Evolutionary conservation across 2,888 invertebrate genomes (phyloP).

Genomic region (Sphecodes monilicornis): DNA sequence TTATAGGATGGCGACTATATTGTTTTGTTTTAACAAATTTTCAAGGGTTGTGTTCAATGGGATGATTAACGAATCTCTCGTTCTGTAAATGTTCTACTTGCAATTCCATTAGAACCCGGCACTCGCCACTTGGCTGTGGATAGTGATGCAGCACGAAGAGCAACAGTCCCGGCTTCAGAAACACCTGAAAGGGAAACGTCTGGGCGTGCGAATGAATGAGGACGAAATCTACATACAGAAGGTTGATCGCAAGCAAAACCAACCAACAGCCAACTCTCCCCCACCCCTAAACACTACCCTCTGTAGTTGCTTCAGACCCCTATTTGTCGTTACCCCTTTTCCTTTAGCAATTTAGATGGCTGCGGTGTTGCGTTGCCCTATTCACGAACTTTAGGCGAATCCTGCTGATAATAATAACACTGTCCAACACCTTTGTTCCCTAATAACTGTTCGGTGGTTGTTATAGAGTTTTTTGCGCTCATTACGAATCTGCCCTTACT

Average conservation of each 20-base stretch:
- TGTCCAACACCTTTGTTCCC: no score
- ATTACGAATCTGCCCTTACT: no score
- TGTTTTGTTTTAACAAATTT: not conserved
- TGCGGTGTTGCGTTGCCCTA: not conserved
- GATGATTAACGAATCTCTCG: not conserved
- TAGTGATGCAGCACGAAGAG: conserved; percentile 82
- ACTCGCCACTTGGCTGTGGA: conserved; percentile 85
- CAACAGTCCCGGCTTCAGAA: conserved; percentile 82
- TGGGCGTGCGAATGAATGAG: conserved; percentile 78
- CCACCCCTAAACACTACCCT: no score
- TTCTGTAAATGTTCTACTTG: conserved; percentile 45
- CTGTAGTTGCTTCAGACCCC: conserved; percentile 28
- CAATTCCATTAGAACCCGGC: conserved; percentile 83
- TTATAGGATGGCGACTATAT: not conserved
- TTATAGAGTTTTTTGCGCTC: no score
- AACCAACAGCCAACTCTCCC: conserved; percentile 52
- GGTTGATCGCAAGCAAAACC: conserved; percentile 69
- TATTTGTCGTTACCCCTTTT: conserved; percentile 30
- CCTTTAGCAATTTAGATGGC: conserved; percentile 17
- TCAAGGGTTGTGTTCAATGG: not conserved
- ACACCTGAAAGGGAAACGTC: conserved; percentile 76
- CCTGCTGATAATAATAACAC: conserved; percentile 25
- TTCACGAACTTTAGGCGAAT: conserved; percentile 24
- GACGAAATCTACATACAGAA: conserved; percentile 80
- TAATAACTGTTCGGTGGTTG: no score